Percentiles rank a stretch among this genome's conserved stretches.
Evolutionary conservation across 2,797 vertebrate species (phyloP).

Genomic region (Alcedo atthis): DNA sequence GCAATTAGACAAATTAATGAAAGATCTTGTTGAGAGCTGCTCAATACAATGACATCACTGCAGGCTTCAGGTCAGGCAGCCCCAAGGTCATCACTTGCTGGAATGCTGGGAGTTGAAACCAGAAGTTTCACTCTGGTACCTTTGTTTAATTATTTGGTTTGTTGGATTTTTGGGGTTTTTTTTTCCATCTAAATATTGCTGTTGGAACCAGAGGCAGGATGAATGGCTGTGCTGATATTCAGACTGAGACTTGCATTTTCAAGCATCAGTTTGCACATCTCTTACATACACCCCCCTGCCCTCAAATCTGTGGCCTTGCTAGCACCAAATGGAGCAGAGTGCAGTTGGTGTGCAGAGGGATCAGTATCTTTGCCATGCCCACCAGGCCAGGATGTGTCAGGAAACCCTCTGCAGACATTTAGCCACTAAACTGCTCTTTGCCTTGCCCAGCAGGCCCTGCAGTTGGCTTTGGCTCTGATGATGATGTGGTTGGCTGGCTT

Average conservation of each 20-base stretch:
- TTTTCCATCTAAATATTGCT: background rate
- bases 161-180: background rate
- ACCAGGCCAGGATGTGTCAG: background rate
- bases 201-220: background rate
- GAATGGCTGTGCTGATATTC: background rate
- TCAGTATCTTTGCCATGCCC: background rate
- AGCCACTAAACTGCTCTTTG: background rate
- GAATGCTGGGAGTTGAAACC: background rate
- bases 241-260: background rate
- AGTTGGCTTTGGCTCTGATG: background rate
- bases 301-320: background rate
- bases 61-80: conserved; percentile 17
- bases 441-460: background rate
- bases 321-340: background rate
- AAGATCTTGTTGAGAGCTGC: conserved; percentile 44
- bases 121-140: background rate
- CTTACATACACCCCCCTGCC: background rate
- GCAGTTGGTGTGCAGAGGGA: background rate
- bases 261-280: background rate
- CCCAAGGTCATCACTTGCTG: background rate
- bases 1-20: conserved; percentile 67
- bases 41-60: conserved; percentile 11
- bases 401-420: background rate
- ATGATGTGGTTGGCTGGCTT: background rate
- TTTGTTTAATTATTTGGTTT: background rate